Percentiles rank a stretch among this genome's conserved stretches.
phyloP scores from a whole-genome alignment of 2,888 invertebrate genomes.

The Latrodectus elegans region DNA sequence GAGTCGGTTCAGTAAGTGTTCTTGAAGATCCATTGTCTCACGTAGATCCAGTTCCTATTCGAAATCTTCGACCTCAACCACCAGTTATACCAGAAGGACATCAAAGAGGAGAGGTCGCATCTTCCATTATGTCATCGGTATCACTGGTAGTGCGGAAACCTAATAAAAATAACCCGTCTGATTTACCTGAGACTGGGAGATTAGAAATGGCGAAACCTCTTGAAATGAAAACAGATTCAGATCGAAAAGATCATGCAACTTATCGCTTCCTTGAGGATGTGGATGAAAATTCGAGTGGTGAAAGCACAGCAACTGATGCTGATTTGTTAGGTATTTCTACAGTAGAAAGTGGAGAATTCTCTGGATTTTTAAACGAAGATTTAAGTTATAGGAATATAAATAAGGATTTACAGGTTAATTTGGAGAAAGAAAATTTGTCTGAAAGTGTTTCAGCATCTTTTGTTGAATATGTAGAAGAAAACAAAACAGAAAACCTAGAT shows the following conservation, averaged over 20 bases:
- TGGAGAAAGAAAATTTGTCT: background rate
- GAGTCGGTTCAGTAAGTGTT: slow-evolving; percentile 30
- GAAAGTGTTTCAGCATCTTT: slow-evolving; percentile 1
- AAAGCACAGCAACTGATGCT: background rate
- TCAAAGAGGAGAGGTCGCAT: slow-evolving; percentile 32
- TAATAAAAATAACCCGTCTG: slow-evolving; percentile 5
- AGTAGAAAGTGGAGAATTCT: background rate
- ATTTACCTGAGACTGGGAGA: slow-evolving; percentile 10
- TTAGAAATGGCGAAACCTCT: slow-evolving; percentile 16
- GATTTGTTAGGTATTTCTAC: background rate
- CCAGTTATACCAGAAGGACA: background rate
- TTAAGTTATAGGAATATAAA: background rate
- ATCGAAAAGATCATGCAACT: slow-evolving; percentile 24
- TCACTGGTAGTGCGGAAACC: slow-evolving; percentile 52
- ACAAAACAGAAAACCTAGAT: no score
- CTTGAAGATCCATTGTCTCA: slow-evolving; percentile 45
- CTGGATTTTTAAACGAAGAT: background rate
- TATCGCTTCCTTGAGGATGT: slow-evolving; percentile 30
- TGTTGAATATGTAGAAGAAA: slow-evolving; percentile 13
- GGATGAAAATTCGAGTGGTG: background rate
- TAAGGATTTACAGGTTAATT: background rate
- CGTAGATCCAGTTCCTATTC: slow-evolving; percentile 27
- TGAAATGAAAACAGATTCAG: background rate
- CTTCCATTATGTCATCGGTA: slow-evolving; percentile 59
- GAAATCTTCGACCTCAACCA: slow-evolving; percentile 6